Evolutionary conservation across 2,888 invertebrate species (phyloP), one percentile per base, ranked within the genome.

Genomic region (Calameuta filiformis): DNA sequence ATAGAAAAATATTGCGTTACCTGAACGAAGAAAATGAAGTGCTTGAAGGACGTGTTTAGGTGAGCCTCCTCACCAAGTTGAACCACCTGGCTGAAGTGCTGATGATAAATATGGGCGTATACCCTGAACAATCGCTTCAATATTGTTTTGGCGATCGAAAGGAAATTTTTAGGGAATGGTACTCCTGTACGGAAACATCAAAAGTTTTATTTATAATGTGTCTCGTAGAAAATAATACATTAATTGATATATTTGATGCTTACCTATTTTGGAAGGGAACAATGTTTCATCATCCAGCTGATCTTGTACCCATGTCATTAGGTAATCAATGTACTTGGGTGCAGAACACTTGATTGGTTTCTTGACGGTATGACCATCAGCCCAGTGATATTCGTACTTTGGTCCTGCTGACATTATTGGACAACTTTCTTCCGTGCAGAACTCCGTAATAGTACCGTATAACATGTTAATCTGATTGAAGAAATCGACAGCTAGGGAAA

Each of bases 401-500:
- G 99, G 98, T 73, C 99, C 99, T 23, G 99, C 99, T 12, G 98
- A 98, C 99, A 99, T 99, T 86, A 99, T 98, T 12, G 97, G 96
- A 92, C 98, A 99, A 84, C 97, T 97, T 89, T 98, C 97, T 92
- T 98, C 98, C 4, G 98, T 98, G 92, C 99, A 99, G 93, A 98
- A 99, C 93, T 99, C 99, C n/a, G 99, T 99, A 89, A 99, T 98
- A 40, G 99, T 99, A 76, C 99, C 99, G 90, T 99, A 99, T 83
- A 99, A 93, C 99, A 99, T 99, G 93, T 99, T 99, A 91, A 99
- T 99, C 94, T 99, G 99, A 93, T 99, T 99, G 93, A 99, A 99
- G 92, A 99, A 99, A 93, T 99, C 99, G 82, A 99, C 99, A 89
- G 99, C 99, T 99, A 93, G 71, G 94, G 94, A 79, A 80, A 82